Evolutionary conservation across 2,797 vertebrate genomes (phyloP), one percentile per base, ranked within the genome.

Genomic region (Coregonus sp.): DNA sequence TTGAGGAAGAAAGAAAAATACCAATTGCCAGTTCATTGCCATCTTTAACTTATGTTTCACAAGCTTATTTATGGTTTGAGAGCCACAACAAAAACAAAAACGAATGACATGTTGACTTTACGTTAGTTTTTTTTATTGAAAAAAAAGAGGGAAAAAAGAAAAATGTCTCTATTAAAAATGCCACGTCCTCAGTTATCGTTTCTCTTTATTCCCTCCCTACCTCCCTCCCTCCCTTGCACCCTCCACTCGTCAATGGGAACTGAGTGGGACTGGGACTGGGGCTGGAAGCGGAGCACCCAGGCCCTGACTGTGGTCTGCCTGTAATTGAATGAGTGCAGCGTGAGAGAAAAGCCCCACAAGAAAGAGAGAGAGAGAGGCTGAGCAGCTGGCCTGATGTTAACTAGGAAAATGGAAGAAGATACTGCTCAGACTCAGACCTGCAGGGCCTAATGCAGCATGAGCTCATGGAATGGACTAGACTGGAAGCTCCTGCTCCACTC

Each of bases 1-100:
- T n/a, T 68, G 88, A 47, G 40, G 40, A 47, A 47, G 40, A 47
- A 47, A 88, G 85, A 78, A 47, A 88, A 89, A 86, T 79, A 18
- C 74, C 73, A 76, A 47, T 59, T 16, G 75, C 40, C n/a, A 66
- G 14, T 56, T 68, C 54, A 20, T 70, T 56, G 29, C 20, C 12
- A 16, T 35, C 31, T 80, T 83, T 31, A 31, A 75, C 0, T 78
- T 69, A 1, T n/a, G 12, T 72, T 73, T 9, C 75, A 20, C 65
- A 66, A 59, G 51, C 66, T 73, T 69, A 47, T 47, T 47, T 47
- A 25, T 15, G 75, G 51, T 75, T 80, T 76, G 67, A 76, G 77
- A 78, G 47, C 78, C 78, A 65, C 79, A 85, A 78, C 67, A 75
- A 56, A 74, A 75, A 72, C 59, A 4, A 72, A 47, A 72, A 85